Conservation (phyloP, 2,888 invertebrate genomes). For the Dione vanillae region DNA sequence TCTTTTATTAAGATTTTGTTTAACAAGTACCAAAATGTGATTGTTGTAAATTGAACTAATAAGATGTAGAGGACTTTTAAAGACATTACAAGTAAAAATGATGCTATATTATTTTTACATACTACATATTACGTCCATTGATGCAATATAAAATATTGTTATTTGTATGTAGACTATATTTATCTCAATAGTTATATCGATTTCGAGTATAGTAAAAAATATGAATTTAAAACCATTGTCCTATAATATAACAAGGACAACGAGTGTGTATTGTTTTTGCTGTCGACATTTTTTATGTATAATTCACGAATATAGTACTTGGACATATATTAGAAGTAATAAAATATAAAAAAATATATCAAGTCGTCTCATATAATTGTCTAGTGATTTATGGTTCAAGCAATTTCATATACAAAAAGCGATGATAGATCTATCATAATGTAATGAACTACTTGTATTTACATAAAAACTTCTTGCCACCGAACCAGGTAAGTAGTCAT, state of each 20-base stretch:
- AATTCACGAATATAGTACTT: constrained; percentile 1
- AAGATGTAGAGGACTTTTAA: constrained; percentile 53
- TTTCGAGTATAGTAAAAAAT: constrained; percentile 36
- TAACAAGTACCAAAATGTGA: constrained; percentile 49
- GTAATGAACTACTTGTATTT: constrained; percentile 22
- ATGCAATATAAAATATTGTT: not conserved
- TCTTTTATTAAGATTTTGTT: constrained; percentile 52
- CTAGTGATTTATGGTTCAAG: constrained; percentile 17
- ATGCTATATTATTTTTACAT: no score
- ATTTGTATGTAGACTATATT: not conserved
- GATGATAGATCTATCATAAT: constrained; percentile 29
- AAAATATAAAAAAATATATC: constrained; percentile 11
- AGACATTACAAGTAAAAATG: constrained; percentile 39
- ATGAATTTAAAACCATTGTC: constrained; percentile 41
- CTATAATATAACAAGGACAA: constrained; percentile 16
- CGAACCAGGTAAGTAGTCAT: constrained; percentile 4
- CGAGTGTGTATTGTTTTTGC: constrained; percentile 23
- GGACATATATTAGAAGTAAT: constrained; percentile 9
- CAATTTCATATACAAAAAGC: constrained; percentile 35
- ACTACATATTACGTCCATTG: not conserved
- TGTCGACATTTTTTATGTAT: not conserved
- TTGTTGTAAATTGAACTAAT: constrained; percentile 56
- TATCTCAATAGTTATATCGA: constrained; percentile 20
- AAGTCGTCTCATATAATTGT: constrained; percentile 12
- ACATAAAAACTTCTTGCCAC: constrained; percentile 2